Base-by-base conservation (phyloP, 2,797 vertebrate species). In the Philypnodon macrostomus region DNA sequence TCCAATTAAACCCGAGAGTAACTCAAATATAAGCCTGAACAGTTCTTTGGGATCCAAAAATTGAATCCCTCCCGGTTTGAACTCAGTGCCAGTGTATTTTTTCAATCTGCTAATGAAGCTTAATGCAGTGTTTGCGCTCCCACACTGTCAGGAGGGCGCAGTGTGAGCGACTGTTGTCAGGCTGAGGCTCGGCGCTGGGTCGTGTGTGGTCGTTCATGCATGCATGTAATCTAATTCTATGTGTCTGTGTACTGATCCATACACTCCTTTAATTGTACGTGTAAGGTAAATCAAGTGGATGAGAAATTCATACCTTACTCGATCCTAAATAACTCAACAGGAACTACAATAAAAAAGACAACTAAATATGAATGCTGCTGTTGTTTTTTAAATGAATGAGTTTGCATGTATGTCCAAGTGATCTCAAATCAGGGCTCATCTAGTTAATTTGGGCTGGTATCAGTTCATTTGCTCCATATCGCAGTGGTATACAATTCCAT, bases 201-300 rank as follows among this genome's bases (percentile, higher is more conserved):
- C n/a, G n/a, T n/a, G 66, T 57, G 65, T 30, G 63, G 55, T 67
- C 48, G 63, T 66, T 80, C 77, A 83, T 64, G 80, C 80, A 56
- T 81, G 70, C 49, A n/a, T 36, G 32, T 63, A 10, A 78, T 72
- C 67, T 81, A 73, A 82, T 85, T 74, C 60, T 33, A 68, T 55
- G 80, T 81, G 79, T 83, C 68, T 80, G 82, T 75, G 59, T 62
- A 44, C 44, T 64, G 69, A 84, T 74, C 75, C 80, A 19, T 77
- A 17, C 38, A 11, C 40, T 70, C 32, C 47, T 67, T 73, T 83
- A 83, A 86, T 84, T 70, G 60, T 55, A 67, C 18, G 65, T 76
- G 73, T 73, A 54, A 75, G 76, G 78, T 69, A 70, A 73, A 41
- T 74, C 63, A 71, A 53, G 65, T 55, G 50, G 14, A 60, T 51